These are phyloP conservation scores for Brachionus rubens DNA, from an alignment of 1,140 invertebrate species.

Conservation along the genomic window DNA sequence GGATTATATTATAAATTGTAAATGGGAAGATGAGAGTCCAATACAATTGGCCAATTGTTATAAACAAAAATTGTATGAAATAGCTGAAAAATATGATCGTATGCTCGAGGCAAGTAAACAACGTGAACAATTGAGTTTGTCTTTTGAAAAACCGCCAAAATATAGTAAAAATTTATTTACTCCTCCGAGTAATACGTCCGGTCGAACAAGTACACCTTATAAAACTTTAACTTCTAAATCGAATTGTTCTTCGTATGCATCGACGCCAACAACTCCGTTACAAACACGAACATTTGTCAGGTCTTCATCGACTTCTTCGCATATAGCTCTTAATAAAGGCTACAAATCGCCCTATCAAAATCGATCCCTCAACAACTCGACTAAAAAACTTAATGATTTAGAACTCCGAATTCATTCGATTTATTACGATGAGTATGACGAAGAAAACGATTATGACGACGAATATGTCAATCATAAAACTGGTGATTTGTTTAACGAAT, in stretches of 20 bases:
- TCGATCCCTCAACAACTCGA: not conserved
- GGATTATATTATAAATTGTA: slow-evolving; percentile 24
- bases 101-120: slow-evolving; percentile 11
- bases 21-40: slow-evolving; percentile 40
- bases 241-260: not conserved
- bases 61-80: slow-evolving; percentile 32
- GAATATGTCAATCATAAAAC: not conserved
- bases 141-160: not conserved
- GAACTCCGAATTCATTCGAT: not conserved
- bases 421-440: slow-evolving; percentile 19
- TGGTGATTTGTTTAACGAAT: not conserved
- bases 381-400: not conserved
- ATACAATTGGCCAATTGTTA: slow-evolving; percentile 14
- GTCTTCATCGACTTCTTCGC: not conserved
- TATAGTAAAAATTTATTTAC: not conserved
- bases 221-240: slow-evolving; percentile 1
- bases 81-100: slow-evolving; percentile 38
- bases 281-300: not conserved
- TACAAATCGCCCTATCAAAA: not conserved
- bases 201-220: not conserved
- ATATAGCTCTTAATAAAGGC: not conserved
- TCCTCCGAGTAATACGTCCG: not conserved
- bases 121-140: slow-evolving; percentile 16
- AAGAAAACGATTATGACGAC: not conserved
- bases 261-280: slow-evolving; percentile 17